Conservation (phyloP, 2,797 vertebrate species). For the Hybognathus amarus region DNA sequence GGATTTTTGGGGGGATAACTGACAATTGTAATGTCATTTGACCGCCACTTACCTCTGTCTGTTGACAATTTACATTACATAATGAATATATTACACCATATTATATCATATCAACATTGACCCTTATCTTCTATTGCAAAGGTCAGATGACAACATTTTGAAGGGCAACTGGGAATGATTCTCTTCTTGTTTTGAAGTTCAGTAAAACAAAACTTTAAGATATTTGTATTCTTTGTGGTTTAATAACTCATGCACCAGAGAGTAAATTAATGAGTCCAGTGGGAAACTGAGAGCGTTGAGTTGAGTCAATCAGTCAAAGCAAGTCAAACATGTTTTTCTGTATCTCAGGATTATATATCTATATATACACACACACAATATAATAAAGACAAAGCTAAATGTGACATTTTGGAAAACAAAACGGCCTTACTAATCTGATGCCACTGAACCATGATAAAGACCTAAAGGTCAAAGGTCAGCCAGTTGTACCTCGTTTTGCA, state of each 20-base stretch:
- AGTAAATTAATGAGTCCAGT: not conserved
- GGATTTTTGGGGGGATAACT: no score
- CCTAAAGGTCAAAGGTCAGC: not conserved
- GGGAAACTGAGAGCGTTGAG: not conserved
- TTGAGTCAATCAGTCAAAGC: not conserved
- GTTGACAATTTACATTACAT: not conserved
- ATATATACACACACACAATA: no score
- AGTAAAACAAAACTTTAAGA: not conserved
- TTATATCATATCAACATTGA: not conserved
- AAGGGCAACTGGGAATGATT: not conserved
- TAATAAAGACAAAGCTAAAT: no score
- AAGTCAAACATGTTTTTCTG: not conserved
- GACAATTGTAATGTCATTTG: not conserved
- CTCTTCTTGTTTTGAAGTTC: not conserved
- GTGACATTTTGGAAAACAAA: not conserved
- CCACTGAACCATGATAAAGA: not conserved
- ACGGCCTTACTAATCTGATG: not conserved
- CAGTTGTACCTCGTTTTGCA: conserved; percentile 76
- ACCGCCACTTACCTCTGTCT: not conserved
- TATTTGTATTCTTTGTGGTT: not conserved
- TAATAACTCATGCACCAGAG: not conserved
- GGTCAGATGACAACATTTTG: not conserved
- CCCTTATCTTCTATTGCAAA: not conserved
- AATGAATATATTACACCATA: not conserved
- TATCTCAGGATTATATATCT: no score